phyloP scores from a whole-genome alignment of 2,113 vertebrate genomes.

The Siniperca chuatsi region DNA sequence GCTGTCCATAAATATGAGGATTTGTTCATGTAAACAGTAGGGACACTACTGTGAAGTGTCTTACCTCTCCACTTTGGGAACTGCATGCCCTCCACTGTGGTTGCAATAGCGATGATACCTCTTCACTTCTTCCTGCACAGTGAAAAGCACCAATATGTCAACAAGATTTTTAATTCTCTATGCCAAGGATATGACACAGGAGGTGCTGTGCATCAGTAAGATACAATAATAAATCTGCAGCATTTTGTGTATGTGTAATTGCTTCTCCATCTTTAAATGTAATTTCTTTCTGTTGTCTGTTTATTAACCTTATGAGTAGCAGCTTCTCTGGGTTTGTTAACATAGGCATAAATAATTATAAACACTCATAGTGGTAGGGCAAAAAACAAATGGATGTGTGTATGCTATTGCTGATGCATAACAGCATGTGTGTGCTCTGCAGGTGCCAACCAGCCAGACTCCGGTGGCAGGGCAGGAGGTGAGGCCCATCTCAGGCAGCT shows the following conservation, averaged over 20 bases:
- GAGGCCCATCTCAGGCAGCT: slow-evolving; percentile 18
- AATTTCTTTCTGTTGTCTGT: slow-evolving; percentile 26
- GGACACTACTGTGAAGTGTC: background rate
- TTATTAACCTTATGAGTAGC: slow-evolving; percentile 28
- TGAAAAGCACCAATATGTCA: slow-evolving; percentile 31
- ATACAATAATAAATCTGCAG: slow-evolving; percentile 21
- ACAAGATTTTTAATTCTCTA: slow-evolving; percentile 10
- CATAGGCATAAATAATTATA: slow-evolving; percentile 19
- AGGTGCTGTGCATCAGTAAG: slow-evolving; percentile 6
- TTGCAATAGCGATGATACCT: slow-evolving; percentile 79
- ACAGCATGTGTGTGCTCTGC: slow-evolving; percentile 22
- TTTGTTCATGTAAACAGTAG: background rate
- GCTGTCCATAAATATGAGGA: background rate
- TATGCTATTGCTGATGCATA: slow-evolving; percentile 12
- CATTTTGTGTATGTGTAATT: slow-evolving; percentile 17
- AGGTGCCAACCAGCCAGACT: slow-evolving; percentile 37
- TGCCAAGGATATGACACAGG: background rate
- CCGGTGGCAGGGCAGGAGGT: background rate
- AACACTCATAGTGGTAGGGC: background rate
- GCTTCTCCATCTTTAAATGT: background rate
- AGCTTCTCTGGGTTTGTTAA: slow-evolving; percentile 22
- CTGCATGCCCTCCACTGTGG: slow-evolving; percentile 67
- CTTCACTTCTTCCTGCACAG: slow-evolving; percentile 79
- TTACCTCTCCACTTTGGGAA: slow-evolving; percentile 77
- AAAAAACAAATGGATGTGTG: background rate